Base-by-base conservation (phyloP, 2,888 invertebrate species). In the Leptopilina syphax region DNA sequence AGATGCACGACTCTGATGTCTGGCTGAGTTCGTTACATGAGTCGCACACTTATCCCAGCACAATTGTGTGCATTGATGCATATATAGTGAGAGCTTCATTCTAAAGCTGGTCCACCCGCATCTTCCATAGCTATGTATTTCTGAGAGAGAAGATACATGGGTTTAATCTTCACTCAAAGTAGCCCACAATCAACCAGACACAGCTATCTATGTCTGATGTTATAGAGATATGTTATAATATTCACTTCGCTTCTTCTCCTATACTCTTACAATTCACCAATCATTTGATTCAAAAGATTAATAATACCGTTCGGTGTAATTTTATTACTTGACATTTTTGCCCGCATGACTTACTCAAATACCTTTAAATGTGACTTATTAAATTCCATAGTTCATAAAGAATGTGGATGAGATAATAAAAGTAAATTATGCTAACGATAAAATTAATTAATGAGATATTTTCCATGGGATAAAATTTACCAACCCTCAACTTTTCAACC, bases 1-100 rank as follows among this genome's bases (percentile, higher is more conserved):
- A 89, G 89, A 89, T 89, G 85, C 87, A 80, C 82, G 82, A 77
- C 83, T 81, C 87, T 83, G 89, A 89, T 88, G 89, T 89, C 88
- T 89, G 86, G 82, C 67, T 77, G 60, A 73, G 47, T 67, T 57
- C 66, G 7, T 34, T 70, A 68, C n/a, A 24, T 78, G 65, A 66
- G 65, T n/a, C 47, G 60, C 60, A 77, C 73, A 68, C 57, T 66
- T 63, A 78, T 77, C 67, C 44, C 10, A 70, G 12, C n/a, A 44
- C 18, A 8, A 12, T 27, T 68, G 70, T n/a, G 13, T 70, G 70
- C 13, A 63, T 63, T 24, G 27, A 24, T 50, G 50, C 50, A 24
- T 50, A 50, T 18, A 44, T 12, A 68, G 47, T 10, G 68, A 24
- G 47, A 24, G 18, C 50, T 47, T 68, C 34, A 70, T 70, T 27